These are phyloP conservation scores for Chitala chitala DNA, from an alignment of 2,113 vertebrate genomes.

Conservation along the genomic window DNA sequence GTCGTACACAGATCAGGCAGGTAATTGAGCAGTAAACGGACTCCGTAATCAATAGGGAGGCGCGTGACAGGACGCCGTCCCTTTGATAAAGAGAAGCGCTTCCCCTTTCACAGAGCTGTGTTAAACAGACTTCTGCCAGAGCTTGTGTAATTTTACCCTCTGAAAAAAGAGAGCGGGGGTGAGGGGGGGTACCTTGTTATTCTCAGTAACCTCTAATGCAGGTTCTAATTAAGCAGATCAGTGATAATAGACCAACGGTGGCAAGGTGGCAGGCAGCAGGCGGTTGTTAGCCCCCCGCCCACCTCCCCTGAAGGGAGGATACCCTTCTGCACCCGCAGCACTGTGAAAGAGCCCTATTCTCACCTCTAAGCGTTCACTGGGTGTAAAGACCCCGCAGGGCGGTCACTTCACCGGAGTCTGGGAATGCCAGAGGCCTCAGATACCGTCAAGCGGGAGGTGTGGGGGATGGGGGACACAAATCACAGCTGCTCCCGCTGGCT, in stretches of 20 bases:
- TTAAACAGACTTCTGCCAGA: slow-evolving; percentile 39
- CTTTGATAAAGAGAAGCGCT: slow-evolving; percentile 59
- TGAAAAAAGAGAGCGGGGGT: slow-evolving; percentile 1
- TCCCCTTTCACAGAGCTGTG: slow-evolving; percentile 57
- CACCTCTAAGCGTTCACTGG: slow-evolving; percentile 47
- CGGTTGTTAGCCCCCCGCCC: neutral
- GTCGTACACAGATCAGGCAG: neutral
- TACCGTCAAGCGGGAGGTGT: neutral
- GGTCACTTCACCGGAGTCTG: slow-evolving; percentile 55
- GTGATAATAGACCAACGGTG: slow-evolving; percentile 31
- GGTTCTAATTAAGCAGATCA: slow-evolving; percentile 33
- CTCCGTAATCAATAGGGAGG: slow-evolving; percentile 48
- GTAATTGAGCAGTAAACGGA: slow-evolving; percentile 44
- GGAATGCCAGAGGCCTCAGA: slow-evolving; percentile 39
- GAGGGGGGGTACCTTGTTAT: slow-evolving; percentile 1
- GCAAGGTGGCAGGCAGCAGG: neutral
- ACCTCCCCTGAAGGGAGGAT: neutral
- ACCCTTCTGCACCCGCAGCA: slow-evolving; percentile 41
- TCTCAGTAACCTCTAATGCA: slow-evolving; percentile 29
- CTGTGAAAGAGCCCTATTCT: slow-evolving; percentile 54
- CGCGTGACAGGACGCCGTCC: slow-evolving; percentile 49
- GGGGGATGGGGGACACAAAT: neutral
- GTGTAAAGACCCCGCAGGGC: slow-evolving; percentile 56
- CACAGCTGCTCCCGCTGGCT: neutral
- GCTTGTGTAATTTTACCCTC: slow-evolving; percentile 6